Percentiles rank a stretch among this genome's conserved stretches.
Evolutionary conservation across 2,797 vertebrate species (phyloP).

Genomic region (Trachops cirrhosus): DNA sequence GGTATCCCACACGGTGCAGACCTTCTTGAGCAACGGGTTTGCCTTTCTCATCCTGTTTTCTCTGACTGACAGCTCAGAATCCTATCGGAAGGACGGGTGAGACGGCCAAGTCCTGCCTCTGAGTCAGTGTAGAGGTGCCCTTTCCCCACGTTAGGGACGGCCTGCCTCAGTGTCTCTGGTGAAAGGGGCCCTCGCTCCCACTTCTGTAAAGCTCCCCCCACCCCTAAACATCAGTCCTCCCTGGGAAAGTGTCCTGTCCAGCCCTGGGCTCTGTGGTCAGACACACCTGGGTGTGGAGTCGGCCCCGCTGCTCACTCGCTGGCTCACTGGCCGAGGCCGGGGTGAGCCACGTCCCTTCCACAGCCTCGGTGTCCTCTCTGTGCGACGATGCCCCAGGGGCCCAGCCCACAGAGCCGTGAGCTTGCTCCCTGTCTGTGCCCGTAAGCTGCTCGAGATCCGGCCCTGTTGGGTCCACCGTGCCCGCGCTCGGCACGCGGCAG

Average conservation of each 20-base stretch:
- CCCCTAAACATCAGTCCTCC: not conserved
- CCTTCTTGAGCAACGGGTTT: not conserved
- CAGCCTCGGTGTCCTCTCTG: not conserved
- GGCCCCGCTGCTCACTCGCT: not conserved
- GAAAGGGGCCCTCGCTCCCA: not conserved
- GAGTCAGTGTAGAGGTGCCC: not conserved
- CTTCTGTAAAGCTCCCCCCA: not conserved
- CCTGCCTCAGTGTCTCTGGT: not conserved
- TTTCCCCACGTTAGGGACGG: not conserved
- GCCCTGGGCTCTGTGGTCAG: not conserved
- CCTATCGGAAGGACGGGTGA: not conserved
- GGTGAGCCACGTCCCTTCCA: not conserved
- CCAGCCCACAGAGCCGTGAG: fast-evolving
- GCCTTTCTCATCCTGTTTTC: not conserved
- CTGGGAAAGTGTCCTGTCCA: not conserved
- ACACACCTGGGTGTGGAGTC: not conserved
- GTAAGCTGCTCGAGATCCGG: not conserved
- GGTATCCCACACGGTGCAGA: not conserved
- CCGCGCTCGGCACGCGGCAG: too few species aligned
- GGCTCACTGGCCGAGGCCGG: not conserved
- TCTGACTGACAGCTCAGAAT: not conserved
- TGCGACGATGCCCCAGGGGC: fast-evolving
- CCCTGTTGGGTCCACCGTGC: not conserved
- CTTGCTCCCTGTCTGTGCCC: not conserved
- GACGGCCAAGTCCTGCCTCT: fast-evolving